These are phyloP conservation scores for Gnathonemus echidnorhynchus DNA, from an alignment of 2,113 vertebrate genomes.

Conservation along the genomic window DNA sequence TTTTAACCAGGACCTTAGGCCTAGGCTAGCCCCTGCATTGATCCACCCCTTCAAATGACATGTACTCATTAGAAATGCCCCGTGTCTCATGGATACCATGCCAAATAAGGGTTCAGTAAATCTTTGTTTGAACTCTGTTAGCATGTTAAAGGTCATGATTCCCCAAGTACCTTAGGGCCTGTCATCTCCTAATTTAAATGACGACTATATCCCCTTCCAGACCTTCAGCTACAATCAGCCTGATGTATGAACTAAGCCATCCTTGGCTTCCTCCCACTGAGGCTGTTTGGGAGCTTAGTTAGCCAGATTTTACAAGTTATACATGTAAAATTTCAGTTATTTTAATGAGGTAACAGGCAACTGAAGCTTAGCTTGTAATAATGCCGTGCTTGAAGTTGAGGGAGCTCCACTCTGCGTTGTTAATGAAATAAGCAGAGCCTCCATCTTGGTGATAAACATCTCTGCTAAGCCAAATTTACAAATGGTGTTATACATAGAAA, in stretches of 20 bases:
- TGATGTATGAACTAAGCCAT: not conserved
- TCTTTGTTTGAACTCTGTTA: not conserved
- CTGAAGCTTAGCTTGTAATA: not conserved
- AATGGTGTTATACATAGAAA: not conserved
- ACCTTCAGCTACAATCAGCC: not conserved
- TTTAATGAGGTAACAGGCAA: not conserved
- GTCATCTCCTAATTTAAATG: not conserved
- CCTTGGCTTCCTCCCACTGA: not conserved
- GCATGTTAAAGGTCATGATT: not conserved
- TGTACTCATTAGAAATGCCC: not conserved
- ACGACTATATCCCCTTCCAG: not conserved
- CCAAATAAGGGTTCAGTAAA: not conserved
- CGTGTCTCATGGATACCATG: not conserved
- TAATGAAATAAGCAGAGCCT: not conserved
- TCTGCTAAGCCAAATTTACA: slow-evolving; percentile 4
- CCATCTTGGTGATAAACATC: not conserved
- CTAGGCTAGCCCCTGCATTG: not conserved
- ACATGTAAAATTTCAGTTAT: not conserved
- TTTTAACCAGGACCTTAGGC: not conserved
- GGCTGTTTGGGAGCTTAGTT: not conserved
- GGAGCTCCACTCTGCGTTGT: not conserved
- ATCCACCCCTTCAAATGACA: not conserved
- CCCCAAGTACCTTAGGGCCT: not conserved
- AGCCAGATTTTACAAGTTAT: not conserved
- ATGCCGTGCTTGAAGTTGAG: not conserved